Percentiles rank a stretch among this genome's conserved stretches.
These are phyloP conservation scores for Pseudococcus longispinus DNA, from an alignment of 2,888 invertebrate genomes.

Conservation along the genomic window DNA sequence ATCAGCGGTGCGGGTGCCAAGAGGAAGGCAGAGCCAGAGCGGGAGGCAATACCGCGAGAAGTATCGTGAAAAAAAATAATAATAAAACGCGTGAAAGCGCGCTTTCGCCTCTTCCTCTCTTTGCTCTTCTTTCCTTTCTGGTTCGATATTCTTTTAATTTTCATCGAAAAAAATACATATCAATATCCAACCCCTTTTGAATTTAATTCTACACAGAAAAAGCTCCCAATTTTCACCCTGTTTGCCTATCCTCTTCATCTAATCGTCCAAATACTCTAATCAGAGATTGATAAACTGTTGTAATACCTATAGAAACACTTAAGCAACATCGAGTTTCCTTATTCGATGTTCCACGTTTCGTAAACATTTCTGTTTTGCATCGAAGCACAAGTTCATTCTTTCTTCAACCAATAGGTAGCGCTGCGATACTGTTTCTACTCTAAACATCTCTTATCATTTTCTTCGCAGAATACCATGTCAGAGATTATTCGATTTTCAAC, in stretches of 20 bases:
- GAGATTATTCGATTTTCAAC: neutral
- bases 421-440: neutral
- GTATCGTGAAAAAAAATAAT: neutral
- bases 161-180: neutral
- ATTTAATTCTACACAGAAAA: neutral
- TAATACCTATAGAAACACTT: neutral
- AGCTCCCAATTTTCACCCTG: neutral
- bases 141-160: neutral
- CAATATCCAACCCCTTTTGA: neutral
- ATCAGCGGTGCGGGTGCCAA: neutral
- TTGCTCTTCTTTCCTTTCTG: neutral
- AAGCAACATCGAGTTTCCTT: neutral
- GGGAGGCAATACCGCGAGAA: neutral
- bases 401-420: neutral
- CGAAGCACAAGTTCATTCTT: neutral
- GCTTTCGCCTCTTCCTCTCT: neutral
- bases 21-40: too few relatives aligned
- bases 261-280: neutral
- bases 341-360: neutral
- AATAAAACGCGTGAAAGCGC: conserved; percentile 29
- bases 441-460: neutral
- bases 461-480: neutral
- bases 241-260: neutral
- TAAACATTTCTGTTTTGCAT: neutral
- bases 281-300: neutral